Evolutionary conservation across 2,888 invertebrate genomes (phyloP).

Genomic region (Campoplex capitator): DNA sequence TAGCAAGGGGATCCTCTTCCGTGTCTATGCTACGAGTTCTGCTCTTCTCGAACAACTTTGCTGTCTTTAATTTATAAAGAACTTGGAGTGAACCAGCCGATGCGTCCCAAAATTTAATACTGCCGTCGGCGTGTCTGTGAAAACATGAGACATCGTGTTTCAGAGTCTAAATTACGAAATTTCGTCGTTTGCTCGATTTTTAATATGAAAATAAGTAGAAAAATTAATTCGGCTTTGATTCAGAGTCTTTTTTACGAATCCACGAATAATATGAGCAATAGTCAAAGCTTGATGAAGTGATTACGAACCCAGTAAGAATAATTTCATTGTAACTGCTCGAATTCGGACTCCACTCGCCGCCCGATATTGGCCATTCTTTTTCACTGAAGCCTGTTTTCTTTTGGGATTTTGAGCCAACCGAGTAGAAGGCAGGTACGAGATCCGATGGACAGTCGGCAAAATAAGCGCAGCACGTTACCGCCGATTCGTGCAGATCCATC

Average conservation of each 20-base stretch:
- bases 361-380: conserved; percentile 98
- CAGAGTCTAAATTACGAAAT: neutral
- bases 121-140: conserved; percentile 98
- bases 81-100: conserved; percentile 98
- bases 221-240: neutral
- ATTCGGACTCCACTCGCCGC: conserved; percentile 98
- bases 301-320: conserved; percentile 96
- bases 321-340: conserved; percentile 99
- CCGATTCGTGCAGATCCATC: conserved; percentile 99
- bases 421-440: conserved; percentile 98
- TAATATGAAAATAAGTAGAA: neutral
- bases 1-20: conserved; percentile 95
- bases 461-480: conserved; percentile 98
- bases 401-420: conserved; percentile 92
- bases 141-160: conserved; percentile 36
- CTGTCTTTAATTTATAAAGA: conserved; percentile 98
- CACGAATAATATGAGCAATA: neutral
- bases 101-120: conserved; percentile 99
- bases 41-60: conserved; percentile 94
- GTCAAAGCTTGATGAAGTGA: conserved; percentile 6
- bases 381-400: conserved; percentile 94
- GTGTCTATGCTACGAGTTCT: conserved; percentile 88
- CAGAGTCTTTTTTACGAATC: neutral
- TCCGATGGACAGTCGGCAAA: conserved; percentile 99
- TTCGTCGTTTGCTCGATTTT: neutral